A percentile compares a stretch with the other conserved stretches of the same genome.
Evolutionary conservation across 2,888 invertebrate genomes (phyloP).

Genomic region (Idaea aversata): DNA sequence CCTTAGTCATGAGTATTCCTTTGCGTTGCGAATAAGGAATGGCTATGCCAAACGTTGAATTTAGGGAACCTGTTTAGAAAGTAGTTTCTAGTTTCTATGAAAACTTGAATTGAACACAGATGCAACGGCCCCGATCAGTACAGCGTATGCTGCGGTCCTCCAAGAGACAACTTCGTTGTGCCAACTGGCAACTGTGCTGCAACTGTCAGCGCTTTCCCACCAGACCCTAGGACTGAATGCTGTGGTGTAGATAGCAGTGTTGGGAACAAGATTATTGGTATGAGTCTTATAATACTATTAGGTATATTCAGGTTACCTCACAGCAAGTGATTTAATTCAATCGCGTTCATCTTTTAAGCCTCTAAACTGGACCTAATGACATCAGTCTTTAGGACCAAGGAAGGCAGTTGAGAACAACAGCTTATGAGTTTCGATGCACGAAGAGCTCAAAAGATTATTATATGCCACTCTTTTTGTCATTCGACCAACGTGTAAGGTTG

Average conservation of each 20-base stretch:
- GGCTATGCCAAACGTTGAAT: too few relatives aligned
- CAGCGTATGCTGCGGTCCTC: constrained; percentile 53
- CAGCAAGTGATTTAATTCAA: neutral
- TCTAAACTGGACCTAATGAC: too few relatives aligned
- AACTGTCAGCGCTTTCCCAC: constrained; percentile 37
- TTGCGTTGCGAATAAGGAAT: too few relatives aligned
- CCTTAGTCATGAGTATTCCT: too few relatives aligned
- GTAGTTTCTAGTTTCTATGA: too few relatives aligned
- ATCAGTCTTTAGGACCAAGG: too few relatives aligned
- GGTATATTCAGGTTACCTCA: neutral
- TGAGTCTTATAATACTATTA: constrained; percentile 10
- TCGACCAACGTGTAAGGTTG: too few relatives aligned
- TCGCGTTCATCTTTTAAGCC: neutral
- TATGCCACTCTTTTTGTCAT: too few relatives aligned
- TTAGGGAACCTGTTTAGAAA: too few relatives aligned
- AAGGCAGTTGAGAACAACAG: too few relatives aligned
- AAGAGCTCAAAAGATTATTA: too few relatives aligned
- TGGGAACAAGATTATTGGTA: constrained; percentile 53
- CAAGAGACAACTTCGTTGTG: neutral
- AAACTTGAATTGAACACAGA: constrained; percentile 30
- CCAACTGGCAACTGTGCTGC: constrained; percentile 25
- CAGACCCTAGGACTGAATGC: constrained; percentile 45
- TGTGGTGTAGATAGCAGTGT: constrained; percentile 51
- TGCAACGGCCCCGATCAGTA: constrained; percentile 38
- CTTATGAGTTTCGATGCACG: too few relatives aligned